Base-by-base conservation (phyloP, 2,797 vertebrate genomes). In the Sebastes melanostomus region DNA sequence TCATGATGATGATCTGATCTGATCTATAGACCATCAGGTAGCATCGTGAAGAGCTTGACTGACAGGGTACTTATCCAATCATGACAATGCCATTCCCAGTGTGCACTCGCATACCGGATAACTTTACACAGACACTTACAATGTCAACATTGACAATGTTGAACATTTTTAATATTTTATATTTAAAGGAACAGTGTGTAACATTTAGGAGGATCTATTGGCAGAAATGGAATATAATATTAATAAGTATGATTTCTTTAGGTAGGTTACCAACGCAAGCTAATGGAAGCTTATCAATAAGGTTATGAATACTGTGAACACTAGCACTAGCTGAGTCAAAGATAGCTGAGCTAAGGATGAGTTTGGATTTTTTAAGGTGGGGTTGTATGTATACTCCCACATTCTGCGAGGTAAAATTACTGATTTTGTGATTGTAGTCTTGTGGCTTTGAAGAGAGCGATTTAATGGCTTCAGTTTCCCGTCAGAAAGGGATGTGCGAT, bases 321-420 rank as follows among this genome's bases (percentile, higher is more conserved):
- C 38, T 42, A 42, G 38, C 38, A 42, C 38, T 42, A 6, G 38
- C 13, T 7, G 42, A 46, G 14, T 3, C 42, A 46, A 18, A 46
- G 42, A 0, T 46, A 0, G 42, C 42, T 46, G 14, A 46, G 14
- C 42, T 46, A 46, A 42, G 29, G 29, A 2, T 6, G 6, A 30
- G 29, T 30, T 30, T 0, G 6, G 27, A 27, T 46, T 46, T 46
- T 46, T 46, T 3, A 0, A 46, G 0, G 42, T 46, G 42, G 14
- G 14, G 14, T 46, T 46, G 3, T 46, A 18, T 18, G 42, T 18
- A 46, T 46, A 18, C 14, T 46, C 0, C 14, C 0, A 0, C 14
- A 46, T 46, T 46, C 42, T 46, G 42, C 3, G 0, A 1, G 42
- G 42, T 46, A 46, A 46, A 18, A 46, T 0, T 7, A 46, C 42